Percentiles rank a stretch among this genome's conserved stretches.
phyloP scores from a whole-genome alignment of 2,888 invertebrate genomes.

The Seira ritae region DNA sequence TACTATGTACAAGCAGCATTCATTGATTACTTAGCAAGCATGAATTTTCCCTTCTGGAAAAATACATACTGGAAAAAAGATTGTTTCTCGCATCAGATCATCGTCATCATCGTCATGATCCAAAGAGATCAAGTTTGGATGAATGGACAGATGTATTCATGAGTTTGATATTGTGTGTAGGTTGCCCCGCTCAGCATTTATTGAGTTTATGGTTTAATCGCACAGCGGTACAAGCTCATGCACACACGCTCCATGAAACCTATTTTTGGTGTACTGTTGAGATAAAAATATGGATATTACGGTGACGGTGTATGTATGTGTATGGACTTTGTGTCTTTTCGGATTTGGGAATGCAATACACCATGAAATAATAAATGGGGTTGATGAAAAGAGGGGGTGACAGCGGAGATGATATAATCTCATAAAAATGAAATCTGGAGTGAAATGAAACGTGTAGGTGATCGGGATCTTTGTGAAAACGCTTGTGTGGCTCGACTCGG shows the following conservation, averaged over 20 bases:
- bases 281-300: too few species aligned
- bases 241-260: conserved; percentile 15
- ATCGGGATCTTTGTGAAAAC: neutral
- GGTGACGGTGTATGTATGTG: neutral
- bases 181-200: neutral
- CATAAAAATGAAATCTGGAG: conserved; percentile 49
- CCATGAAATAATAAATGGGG: conserved; percentile 54
- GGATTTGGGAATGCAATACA: conserved; percentile 49
- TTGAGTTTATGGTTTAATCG: conserved; percentile 7
- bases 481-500: neutral
- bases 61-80: neutral
- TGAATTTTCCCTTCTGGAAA: neutral
- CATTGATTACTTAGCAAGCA: neutral
- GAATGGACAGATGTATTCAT: neutral
- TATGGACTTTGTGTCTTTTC: conserved; percentile 18
- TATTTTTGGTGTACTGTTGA: too few species aligned
- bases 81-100: neutral
- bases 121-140: neutral
- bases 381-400: conserved; percentile 61
- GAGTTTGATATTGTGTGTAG: neutral
- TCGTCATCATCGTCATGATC: too few species aligned
- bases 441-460: neutral
- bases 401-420: conserved; percentile 57
- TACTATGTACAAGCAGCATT: neutral
- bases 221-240: neutral